Conservation (phyloP, 2,888 invertebrate species). For the Chalcosyrphus nemorum region DNA sequence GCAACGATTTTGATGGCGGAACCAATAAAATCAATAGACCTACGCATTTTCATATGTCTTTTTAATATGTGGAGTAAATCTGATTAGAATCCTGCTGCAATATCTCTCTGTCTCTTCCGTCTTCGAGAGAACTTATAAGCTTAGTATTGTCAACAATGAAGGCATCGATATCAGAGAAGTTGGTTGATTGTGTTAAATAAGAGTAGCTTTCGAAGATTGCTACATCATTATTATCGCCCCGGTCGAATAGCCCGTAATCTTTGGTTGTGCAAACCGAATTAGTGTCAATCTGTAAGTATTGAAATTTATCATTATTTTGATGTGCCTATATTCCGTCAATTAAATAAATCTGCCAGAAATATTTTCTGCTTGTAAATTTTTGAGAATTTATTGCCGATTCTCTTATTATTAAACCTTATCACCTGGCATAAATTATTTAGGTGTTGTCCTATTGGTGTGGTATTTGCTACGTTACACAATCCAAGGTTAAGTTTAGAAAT, state of each 20-base stretch:
- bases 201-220: too few species aligned
- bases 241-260: background rate
- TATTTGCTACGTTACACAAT: too few species aligned
- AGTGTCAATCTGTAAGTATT: background rate
- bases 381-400: background rate
- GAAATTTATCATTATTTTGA: background rate
- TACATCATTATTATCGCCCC: too few species aligned
- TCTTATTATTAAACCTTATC: background rate
- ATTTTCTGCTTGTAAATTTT: background rate
- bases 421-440: background rate
- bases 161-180: too few species aligned
- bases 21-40: conserved; percentile 10
- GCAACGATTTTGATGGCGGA: background rate
- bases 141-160: too few species aligned
- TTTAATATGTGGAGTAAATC: background rate
- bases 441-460: background rate
- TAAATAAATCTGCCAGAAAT: background rate
- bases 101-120: background rate
- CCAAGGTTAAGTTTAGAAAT: too few species aligned
- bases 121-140: too few species aligned
- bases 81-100: background rate
- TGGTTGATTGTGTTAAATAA: too few species aligned
- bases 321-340: background rate
- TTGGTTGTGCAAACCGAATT: background rate
- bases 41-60: background rate